phyloP scores from a whole-genome alignment of 2,797 vertebrate genomes.

The Melopsittacus undulatus region DNA sequence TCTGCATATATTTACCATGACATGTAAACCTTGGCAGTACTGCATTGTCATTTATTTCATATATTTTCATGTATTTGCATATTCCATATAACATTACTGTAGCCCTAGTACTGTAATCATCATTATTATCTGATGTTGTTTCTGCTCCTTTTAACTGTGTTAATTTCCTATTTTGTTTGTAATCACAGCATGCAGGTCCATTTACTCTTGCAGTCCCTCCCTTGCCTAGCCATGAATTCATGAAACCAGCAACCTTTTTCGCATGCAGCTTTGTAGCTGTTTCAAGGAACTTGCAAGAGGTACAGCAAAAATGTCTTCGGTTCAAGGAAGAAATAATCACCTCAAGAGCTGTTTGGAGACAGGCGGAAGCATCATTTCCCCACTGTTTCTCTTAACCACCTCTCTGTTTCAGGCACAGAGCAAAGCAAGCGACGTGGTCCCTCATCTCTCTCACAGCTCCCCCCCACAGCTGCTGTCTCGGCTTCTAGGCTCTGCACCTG shows the following conservation, averaged over 20 bases:
- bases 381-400: not conserved
- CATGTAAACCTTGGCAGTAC: not conserved
- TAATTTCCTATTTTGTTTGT: not conserved
- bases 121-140: not conserved
- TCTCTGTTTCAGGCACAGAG: not conserved
- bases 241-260: not conserved
- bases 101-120: not conserved
- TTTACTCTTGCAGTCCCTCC: not conserved
- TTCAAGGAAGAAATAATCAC: not conserved
- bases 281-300: not conserved
- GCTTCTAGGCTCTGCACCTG: not conserved
- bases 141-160: not conserved
- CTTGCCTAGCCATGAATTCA: not conserved
- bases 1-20: not conserved
- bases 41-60: not conserved
- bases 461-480: accelerated
- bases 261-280: not conserved
- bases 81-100: not conserved
- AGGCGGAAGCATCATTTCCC: not conserved
- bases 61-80: not conserved
- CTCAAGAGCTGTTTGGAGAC: not conserved
- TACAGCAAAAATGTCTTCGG: not conserved
- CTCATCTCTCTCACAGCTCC: not conserved
- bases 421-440: not conserved
- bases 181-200: not conserved